These are phyloP conservation scores for Halcyon leucocephala DNA, from an alignment of 2,797 vertebrate genomes.

Conservation along the genomic window DNA sequence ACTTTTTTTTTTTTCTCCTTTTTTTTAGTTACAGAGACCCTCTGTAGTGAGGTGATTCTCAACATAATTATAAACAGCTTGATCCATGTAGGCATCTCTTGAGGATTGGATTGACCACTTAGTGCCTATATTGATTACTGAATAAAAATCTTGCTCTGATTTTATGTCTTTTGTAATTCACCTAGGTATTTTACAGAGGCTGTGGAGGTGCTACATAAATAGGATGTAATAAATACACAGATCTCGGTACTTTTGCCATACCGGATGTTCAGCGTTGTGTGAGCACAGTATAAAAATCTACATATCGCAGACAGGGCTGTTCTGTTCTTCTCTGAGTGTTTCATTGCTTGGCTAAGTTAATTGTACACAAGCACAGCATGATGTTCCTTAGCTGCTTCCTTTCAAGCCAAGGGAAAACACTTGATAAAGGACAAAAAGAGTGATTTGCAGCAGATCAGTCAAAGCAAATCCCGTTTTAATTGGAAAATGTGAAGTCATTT, in stretches of 20 bases:
- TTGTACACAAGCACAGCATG: slow-evolving; percentile 19
- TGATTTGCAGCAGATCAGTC: not conserved
- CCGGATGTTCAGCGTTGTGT: not conserved
- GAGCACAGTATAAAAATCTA: not conserved
- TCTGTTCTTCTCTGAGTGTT: slow-evolving; percentile 25
- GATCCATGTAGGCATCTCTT: not conserved
- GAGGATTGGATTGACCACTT: not conserved
- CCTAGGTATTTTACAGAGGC: not conserved
- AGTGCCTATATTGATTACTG: not conserved
- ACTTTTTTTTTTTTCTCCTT: not conserved
- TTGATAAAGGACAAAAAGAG: not conserved
- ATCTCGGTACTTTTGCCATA: not conserved
- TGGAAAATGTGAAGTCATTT: slow-evolving; percentile 18
- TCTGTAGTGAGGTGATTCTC: not conserved
- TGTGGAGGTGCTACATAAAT: not conserved
- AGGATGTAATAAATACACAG: not conserved
- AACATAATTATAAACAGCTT: not conserved
- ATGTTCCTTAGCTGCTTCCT: slow-evolving; percentile 38
- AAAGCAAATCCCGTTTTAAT: slow-evolving; percentile 31
- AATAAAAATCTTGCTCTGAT: not conserved
- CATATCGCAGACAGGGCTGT: not conserved
- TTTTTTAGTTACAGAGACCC: not conserved
- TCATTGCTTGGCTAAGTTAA: slow-evolving; percentile 22
- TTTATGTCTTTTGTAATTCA: not conserved
- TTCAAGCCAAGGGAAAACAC: not conserved